A percentile compares a stretch with the other conserved stretches of the same genome.
phyloP scores from a whole-genome alignment of 1,140 invertebrate species.

The Drosophila aff. region DNA sequence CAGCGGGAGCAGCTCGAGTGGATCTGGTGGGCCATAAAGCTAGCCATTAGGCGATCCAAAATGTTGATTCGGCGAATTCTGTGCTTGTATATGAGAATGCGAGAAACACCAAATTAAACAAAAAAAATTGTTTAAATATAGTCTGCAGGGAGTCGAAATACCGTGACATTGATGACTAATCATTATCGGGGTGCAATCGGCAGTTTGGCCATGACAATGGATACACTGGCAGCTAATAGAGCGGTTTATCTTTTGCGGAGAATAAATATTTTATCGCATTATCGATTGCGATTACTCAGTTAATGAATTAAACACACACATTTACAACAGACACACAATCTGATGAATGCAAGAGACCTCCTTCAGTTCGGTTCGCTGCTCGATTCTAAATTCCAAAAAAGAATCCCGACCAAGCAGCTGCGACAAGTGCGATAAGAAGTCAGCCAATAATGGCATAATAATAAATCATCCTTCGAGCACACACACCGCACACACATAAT shows the following conservation, averaged over 20 bases:
- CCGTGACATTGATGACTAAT: conserved; percentile 54
- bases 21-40: conserved; percentile 16
- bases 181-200: conserved; percentile 16
- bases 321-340: neutral
- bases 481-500: conserved; percentile 18
- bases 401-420: conserved; percentile 30
- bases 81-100: neutral
- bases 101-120: neutral
- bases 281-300: conserved; percentile 77
- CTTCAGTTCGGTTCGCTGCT: conserved; percentile 5
- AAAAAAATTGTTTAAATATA: neutral
- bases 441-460: conserved; percentile 62
- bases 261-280: conserved; percentile 75
- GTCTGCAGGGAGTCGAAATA: neutral
- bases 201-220: conserved; percentile 44
- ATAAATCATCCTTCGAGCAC: conserved; percentile 53
- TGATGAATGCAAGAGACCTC: neutral
- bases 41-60: conserved; percentile 16
- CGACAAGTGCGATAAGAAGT: conserved; percentile 49
- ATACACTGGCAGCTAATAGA: conserved; percentile 6
- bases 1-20: neutral
- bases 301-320: conserved; percentile 65
- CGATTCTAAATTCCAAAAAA: conserved; percentile 19
- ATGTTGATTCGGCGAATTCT: neutral
- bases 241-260: conserved; percentile 40